Evolutionary conservation across 2,113 vertebrate genomes (phyloP).

Genomic region (Ovibos moschatus): DNA sequence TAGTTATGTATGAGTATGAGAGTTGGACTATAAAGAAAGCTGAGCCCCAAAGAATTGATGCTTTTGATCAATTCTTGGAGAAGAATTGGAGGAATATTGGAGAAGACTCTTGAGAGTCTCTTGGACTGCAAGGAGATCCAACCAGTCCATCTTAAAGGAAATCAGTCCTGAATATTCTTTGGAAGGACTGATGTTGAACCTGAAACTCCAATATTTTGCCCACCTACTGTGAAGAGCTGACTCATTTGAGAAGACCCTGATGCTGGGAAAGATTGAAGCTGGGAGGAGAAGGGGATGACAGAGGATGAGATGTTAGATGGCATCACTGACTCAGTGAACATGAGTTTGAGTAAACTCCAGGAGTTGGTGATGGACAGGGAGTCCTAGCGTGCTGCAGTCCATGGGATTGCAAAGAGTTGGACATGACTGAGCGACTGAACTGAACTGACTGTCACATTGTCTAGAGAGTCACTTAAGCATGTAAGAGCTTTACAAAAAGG

Average conservation of each 20-base stretch:
- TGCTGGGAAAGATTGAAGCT: neutral
- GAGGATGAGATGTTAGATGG: neutral
- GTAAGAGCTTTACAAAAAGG: neutral
- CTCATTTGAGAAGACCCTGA: neutral
- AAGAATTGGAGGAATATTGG: neutral
- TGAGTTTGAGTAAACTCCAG: neutral
- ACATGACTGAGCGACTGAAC: rapidly evolving
- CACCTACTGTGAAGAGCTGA: neutral
- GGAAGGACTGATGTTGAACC: neutral
- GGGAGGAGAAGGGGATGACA: neutral
- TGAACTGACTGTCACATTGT: neutral
- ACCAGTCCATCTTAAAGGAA: neutral
- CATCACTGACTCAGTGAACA: neutral
- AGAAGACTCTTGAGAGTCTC: neutral
- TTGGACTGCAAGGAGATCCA: neutral
- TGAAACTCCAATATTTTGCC: neutral
- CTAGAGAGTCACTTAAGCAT: neutral
- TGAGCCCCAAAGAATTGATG: neutral
- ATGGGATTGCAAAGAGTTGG: neutral
- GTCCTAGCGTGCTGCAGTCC: neutral
- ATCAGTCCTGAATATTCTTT: neutral
- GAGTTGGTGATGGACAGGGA: neutral
- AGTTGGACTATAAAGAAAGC: neutral
- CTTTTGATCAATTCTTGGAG: neutral
- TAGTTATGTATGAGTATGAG: neutral